Conservation (phyloP, 2,797 vertebrate genomes). For the Gambusia yucatana region DNA sequence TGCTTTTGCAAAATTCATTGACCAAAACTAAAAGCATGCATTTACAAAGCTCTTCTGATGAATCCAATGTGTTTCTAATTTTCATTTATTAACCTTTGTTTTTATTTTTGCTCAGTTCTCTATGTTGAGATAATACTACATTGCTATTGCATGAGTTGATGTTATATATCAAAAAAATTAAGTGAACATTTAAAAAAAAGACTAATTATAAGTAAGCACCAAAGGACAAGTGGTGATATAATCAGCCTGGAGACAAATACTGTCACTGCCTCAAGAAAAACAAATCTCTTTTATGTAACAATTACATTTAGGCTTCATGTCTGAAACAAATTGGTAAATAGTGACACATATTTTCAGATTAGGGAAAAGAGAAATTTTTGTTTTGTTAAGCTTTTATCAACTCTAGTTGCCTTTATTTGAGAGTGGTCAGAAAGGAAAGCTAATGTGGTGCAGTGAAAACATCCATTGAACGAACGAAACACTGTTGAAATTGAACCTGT, state of each 20-base stretch:
- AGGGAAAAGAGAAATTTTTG: neutral
- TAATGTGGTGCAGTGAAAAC: neutral
- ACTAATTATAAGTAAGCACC: neutral
- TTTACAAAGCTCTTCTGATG: neutral
- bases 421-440: neutral
- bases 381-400: neutral
- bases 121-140: neutral
- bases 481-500: neutral
- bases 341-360: neutral
- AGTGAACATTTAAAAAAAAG: neutral
- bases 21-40: neutral
- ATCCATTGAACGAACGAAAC: neutral
- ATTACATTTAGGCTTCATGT: neutral
- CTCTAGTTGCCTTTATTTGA: no score
- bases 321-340: neutral
- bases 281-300: neutral
- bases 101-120: neutral
- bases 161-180: neutral
- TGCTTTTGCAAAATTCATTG: neutral
- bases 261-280: neutral
- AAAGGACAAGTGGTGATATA: neutral
- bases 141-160: neutral
- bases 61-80: neutral
- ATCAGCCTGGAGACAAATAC: neutral
- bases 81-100: neutral